phyloP scores from a whole-genome alignment of 2,888 invertebrate genomes.

The Drosophila nigricruria region DNA sequence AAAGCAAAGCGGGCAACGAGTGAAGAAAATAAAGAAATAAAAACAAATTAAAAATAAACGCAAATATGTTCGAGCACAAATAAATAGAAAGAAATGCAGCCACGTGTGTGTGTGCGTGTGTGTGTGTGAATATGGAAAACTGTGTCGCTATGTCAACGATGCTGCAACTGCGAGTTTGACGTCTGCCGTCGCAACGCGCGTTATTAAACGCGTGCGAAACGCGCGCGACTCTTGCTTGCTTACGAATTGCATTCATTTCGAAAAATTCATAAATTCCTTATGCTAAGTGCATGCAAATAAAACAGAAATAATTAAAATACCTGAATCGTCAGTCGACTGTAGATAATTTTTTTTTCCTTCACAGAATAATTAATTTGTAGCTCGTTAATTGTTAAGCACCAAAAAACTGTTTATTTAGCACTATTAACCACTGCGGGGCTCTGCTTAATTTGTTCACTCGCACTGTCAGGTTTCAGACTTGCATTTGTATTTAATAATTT shows the following conservation, averaged over 20 bases:
- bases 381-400: conserved; percentile 9
- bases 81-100: conserved; percentile 53
- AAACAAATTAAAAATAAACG: conserved; percentile 71
- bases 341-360: conserved; percentile 1
- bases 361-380: conserved; percentile 4
- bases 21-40: conserved; percentile 52
- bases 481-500: conserved; percentile 42
- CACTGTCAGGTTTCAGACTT: conserved; percentile 30
- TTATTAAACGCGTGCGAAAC: conserved; percentile 48
- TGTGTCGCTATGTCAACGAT: conserved; percentile 76
- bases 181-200: conserved; percentile 42
- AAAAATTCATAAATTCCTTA: conserved; percentile 6
- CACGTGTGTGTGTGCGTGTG: background rate
- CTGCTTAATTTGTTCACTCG: conserved; percentile 38
- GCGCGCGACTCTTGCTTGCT: conserved; percentile 17
- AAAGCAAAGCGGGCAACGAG: conserved; percentile 29
- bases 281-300: conserved; percentile 5
- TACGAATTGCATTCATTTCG: conserved; percentile 18
- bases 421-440: conserved; percentile 28
- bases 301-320: conserved; percentile 28
- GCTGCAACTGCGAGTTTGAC: conserved; percentile 45
- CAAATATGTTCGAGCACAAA: conserved; percentile 43
- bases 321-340: conserved; percentile 28
- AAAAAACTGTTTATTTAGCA: conserved; percentile 34
- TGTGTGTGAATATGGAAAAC: conserved; percentile 57